phyloP scores from a whole-genome alignment of 2,888 invertebrate genomes.

The Melinaea menophilus region DNA sequence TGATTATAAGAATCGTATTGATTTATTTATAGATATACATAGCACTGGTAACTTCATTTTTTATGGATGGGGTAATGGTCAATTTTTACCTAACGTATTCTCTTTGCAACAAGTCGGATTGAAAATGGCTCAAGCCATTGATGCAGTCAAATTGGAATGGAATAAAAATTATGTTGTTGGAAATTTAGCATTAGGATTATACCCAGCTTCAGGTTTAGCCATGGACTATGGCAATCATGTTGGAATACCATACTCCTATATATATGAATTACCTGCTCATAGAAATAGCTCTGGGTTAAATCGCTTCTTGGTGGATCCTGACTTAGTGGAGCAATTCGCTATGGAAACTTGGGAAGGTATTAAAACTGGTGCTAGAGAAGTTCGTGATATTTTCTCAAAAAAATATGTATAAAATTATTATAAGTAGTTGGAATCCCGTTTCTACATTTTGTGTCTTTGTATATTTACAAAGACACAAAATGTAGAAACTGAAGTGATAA shows the following conservation, averaged over 20 bases:
- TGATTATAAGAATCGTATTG: slow-evolving; percentile 65
- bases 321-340: slow-evolving; percentile 75
- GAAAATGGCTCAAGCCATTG: slow-evolving; percentile 60
- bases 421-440: too few species aligned
- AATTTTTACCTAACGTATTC: slow-evolving; percentile 67
- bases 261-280: slow-evolving; percentile 81
- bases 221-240: slow-evolving; percentile 80
- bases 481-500: too few species aligned
- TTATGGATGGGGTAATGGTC: slow-evolving; percentile 77
- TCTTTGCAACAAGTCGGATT: slow-evolving; percentile 63
- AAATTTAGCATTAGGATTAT: slow-evolving; percentile 69
- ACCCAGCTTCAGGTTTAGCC: slow-evolving; percentile 79
- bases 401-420: too few species aligned
- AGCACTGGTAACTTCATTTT: slow-evolving; percentile 84
- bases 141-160: slow-evolving; percentile 42
- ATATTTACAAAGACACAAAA: too few species aligned
- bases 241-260: slow-evolving; percentile 78
- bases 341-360: slow-evolving; percentile 79
- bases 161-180: slow-evolving; percentile 73
- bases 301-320: slow-evolving; percentile 55
- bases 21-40: slow-evolving; percentile 85
- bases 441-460: too few species aligned
- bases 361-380: slow-evolving; percentile 61
- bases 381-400: slow-evolving; percentile 40
- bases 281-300: slow-evolving; percentile 37